These are phyloP conservation scores for Menidia menidia DNA, from an alignment of 2,797 vertebrate species.

Conservation along the genomic window DNA sequence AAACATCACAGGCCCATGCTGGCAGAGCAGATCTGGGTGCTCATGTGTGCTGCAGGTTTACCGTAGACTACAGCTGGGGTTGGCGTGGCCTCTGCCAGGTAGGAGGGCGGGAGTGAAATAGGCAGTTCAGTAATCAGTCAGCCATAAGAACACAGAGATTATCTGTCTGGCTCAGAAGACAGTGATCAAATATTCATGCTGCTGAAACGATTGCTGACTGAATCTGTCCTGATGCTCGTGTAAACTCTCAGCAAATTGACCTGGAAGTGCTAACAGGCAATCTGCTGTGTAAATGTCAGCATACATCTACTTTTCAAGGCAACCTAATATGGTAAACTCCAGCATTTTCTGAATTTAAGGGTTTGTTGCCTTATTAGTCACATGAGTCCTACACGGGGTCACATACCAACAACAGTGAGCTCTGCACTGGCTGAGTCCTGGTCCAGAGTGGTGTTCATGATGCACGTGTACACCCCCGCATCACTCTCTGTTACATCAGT, in stretches of 20 bases:
- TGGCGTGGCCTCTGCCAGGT: conserved; percentile 91
- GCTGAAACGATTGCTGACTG: conserved; percentile 39
- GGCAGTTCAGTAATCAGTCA: conserved; percentile 78
- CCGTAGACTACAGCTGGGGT: conserved; percentile 91
- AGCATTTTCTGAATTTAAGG: conserved; percentile 31
- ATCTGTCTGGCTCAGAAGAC: conserved; percentile 42
- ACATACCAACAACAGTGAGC: conserved; percentile 95
- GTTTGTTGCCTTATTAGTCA: not conserved
- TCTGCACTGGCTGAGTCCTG: conserved; percentile 91
- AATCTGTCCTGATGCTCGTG: conserved; percentile 27
- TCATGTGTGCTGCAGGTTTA: conserved; percentile 82
- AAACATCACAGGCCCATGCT: conserved; percentile 49
- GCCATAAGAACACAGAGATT: conserved; percentile 52
- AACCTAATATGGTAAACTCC: conserved; percentile 18
- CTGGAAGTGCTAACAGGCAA: conserved; percentile 40
- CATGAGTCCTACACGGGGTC: not conserved
- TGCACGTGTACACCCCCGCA: conserved; percentile 92
- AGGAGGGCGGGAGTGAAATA: conserved; percentile 87
- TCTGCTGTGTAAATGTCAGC: conserved; percentile 19
- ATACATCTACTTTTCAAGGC: conserved; percentile 28
- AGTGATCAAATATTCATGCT: conserved; percentile 63
- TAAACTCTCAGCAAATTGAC: conserved; percentile 51
- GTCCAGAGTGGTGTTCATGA: conserved; percentile 95
- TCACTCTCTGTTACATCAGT: conserved; percentile 89
- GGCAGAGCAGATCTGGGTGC: conserved; percentile 50